These are phyloP conservation scores for Anaspis maculata DNA, from an alignment of 2,888 invertebrate species.

Conservation along the genomic window DNA sequence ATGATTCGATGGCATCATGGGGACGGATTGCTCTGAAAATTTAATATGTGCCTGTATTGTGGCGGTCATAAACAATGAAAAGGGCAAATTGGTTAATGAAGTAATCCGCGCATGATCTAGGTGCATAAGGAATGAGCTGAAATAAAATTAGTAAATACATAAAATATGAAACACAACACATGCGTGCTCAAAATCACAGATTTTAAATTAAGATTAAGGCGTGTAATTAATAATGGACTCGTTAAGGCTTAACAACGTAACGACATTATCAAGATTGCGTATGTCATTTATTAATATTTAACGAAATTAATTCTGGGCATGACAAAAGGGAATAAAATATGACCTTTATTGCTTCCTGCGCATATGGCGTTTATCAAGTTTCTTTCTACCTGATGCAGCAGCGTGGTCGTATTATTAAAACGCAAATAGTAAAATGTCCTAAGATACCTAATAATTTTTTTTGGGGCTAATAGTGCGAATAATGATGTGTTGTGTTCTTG, in stretches of 20 bases:
- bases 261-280: conserved; percentile 40
- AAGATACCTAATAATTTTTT: too few species aligned
- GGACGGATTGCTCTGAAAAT: too few species aligned
- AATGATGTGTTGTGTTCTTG: too few species aligned
- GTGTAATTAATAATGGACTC: conserved; percentile 39
- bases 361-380: conserved; percentile 34
- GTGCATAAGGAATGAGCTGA: conserved; percentile 8
- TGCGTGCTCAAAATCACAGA: conserved; percentile 37
- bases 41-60: too few species aligned
- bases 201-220: conserved; percentile 39
- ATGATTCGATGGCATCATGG: too few species aligned
- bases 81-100: too few species aligned
- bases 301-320: conserved; percentile 36
- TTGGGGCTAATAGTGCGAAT: too few species aligned
- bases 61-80: too few species aligned
- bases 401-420: conserved; percentile 14
- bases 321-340: conserved; percentile 38
- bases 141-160: conserved; percentile 14
- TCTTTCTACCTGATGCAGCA: conserved; percentile 31
- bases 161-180: conserved; percentile 20
- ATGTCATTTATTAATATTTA: conserved; percentile 43
- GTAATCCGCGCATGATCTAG: conserved; percentile 1
- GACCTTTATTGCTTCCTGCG: conserved; percentile 36
- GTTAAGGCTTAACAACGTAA: conserved; percentile 37
- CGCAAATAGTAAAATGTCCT: conserved; percentile 5